Percentiles rank a stretch among this genome's conserved stretches.
Evolutionary conservation across 2,113 vertebrate species (phyloP).

Genomic region (Urocitellus parryii): DNA sequence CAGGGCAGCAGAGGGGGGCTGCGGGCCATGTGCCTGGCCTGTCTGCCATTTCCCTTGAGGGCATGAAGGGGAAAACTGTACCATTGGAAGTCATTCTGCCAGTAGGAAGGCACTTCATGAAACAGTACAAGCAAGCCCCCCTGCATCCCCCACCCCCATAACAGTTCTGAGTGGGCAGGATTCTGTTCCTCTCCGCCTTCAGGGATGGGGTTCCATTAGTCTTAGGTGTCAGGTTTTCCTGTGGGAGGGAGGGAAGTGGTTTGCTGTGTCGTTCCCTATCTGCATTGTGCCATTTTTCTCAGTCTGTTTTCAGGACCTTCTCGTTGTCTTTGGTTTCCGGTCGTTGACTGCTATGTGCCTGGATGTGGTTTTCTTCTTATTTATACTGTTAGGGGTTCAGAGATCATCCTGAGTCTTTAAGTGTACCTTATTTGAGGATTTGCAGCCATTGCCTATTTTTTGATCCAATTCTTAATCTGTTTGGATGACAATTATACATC

Average conservation of each 20-base stretch:
- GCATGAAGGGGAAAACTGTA: background rate
- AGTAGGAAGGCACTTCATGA: background rate
- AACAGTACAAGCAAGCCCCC: background rate
- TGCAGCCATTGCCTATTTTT: background rate
- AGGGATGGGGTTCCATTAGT: too few relatives aligned
- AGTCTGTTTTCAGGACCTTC: background rate
- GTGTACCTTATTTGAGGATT: background rate
- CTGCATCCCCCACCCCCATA: background rate
- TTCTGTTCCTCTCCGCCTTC: background rate
- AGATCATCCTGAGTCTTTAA: background rate
- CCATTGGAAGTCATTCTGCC: background rate
- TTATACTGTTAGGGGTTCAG: background rate
- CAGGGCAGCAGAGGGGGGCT: accelerated
- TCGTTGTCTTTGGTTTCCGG: background rate
- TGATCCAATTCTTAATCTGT: background rate
- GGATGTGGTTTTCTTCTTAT: accelerated
- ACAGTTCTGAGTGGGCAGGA: background rate
- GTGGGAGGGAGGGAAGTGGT: background rate
- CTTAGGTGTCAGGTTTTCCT: background rate
- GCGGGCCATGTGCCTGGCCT: accelerated
- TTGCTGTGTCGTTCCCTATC: background rate
- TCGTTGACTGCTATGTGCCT: accelerated
- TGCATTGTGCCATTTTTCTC: accelerated
- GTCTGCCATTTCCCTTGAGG: background rate
- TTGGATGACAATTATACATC: background rate